Base-by-base conservation (phyloP, 2,113 vertebrate genomes). In the Psilopsiagon aymara region DNA sequence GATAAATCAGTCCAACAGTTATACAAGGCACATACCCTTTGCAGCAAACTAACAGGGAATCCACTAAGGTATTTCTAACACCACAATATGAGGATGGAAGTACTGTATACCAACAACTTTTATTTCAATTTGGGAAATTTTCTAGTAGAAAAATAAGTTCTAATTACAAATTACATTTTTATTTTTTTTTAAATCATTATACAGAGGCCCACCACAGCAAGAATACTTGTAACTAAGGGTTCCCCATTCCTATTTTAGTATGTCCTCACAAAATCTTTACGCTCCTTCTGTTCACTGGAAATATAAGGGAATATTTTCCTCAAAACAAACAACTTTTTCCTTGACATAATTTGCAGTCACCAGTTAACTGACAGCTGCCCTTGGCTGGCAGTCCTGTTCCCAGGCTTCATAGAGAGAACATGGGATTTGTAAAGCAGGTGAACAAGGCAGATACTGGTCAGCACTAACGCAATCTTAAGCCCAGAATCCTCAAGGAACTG, bases 231-330 rank as follows among this genome's bases (percentile, higher is more conserved):
- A 66, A 70, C 19, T 20, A 82, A 27, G 10, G 9, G 8, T 31
- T 23, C 3, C 4, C 31, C 4, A 0, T 52, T 87, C 31, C 88
- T 96, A 80, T 70, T 96, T 94, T 75, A 96, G 10, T 52, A 81
- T 19, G 23, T 47, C 53, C 82, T 60, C 31, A 43, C 41, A 88
- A 76, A 24, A 49, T 46, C 82, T 73, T 88, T 77, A 85, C 11
- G 46, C 19, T 81, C 7, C 35, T 76, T 82, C 89, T 96, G 84
- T 80, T 96, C 74, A 94, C 10, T 67, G 49, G 24, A 74, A 86
- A 90, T 91, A 83, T 52, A 82, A 92, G 43, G 53, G 66, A 91
- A 8, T 91, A 64, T 81, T 94, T 95, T 89, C 77, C 59, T 90
- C 66, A 87, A 73, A 93, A 76, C 41, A 47, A n/a, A 76, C 41